A percentile compares a stretch with the other conserved stretches of the same genome.
These are phyloP conservation scores for Oxyura jamaicensis DNA, from an alignment of 2,113 vertebrate genomes.

Conservation along the genomic window DNA sequence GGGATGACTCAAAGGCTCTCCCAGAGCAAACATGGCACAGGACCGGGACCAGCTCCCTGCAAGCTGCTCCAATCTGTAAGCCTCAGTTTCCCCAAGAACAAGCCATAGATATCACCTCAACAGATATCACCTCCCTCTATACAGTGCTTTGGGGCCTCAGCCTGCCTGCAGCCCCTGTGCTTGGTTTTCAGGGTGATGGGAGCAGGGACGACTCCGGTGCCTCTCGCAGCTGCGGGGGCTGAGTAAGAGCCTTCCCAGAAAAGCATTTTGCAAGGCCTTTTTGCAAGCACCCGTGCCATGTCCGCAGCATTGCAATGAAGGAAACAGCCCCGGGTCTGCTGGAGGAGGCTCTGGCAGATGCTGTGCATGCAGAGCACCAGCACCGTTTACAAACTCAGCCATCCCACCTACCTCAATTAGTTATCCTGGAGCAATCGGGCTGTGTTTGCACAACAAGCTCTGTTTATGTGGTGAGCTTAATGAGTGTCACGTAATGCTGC, in stretches of 20 bases:
- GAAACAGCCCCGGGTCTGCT: rapidly evolving
- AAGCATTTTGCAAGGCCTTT: background rate
- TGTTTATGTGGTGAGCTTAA: background rate
- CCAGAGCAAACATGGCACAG: background rate
- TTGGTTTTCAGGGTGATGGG: background rate
- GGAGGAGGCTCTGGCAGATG: background rate
- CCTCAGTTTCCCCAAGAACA: background rate
- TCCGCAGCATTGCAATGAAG: background rate
- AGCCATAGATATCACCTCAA: background rate
- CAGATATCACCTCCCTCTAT: background rate
- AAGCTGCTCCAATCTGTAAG: background rate
- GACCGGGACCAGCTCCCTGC: background rate
- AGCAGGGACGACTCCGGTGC: rapidly evolving
- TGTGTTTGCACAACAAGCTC: background rate
- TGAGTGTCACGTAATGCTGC: background rate
- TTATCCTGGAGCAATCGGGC: background rate
- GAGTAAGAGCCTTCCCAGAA: background rate
- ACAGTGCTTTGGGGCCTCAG: background rate
- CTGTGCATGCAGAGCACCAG: background rate
- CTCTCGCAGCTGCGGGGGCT: background rate
- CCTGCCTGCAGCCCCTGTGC: background rate
- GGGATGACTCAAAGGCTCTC: no score
- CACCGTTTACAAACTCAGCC: background rate
- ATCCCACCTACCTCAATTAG: background rate
- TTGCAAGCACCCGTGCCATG: rapidly evolving